Percentiles rank a stretch among this genome's conserved stretches.
These are phyloP conservation scores for Crotalus helleri DNA, from an alignment of 2,113 vertebrate species.

Conservation along the genomic window DNA sequence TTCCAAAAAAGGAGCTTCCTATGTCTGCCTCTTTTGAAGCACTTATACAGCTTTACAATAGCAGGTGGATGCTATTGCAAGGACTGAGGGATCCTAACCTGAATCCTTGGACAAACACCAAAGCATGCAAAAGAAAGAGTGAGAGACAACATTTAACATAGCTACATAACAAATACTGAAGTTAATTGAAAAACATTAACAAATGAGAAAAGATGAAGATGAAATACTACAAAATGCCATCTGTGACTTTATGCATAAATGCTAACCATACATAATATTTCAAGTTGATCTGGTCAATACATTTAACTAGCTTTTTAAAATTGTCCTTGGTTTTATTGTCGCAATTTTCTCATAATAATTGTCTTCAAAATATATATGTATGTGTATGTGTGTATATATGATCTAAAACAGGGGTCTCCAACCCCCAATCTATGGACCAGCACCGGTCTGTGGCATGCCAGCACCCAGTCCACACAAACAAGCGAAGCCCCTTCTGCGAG, in stretches of 20 bases:
- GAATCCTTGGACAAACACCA: constrained; percentile 25
- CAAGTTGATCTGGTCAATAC: background rate
- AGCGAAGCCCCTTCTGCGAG: too few relatives aligned
- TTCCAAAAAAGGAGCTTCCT: background rate
- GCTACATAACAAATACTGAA: background rate
- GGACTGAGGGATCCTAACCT: constrained; percentile 39
- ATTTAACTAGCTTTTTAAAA: background rate
- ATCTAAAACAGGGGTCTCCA: too few relatives aligned
- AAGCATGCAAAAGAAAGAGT: background rate
- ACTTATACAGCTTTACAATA: background rate
- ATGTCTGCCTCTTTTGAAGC: background rate
- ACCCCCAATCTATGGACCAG: background rate
- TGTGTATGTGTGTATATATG: too few relatives aligned
- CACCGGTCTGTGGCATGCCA: background rate
- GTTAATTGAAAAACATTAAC: constrained; percentile 13
- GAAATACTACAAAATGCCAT: constrained; percentile 7
- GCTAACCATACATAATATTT: background rate
- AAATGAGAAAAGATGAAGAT: background rate
- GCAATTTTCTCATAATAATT: background rate
- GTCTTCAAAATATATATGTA: background rate
- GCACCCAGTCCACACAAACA: background rate
- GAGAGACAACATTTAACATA: constrained; percentile 12
- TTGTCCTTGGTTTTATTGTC: background rate
- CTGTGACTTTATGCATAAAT: constrained; percentile 3
- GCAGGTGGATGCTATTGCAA: constrained; percentile 14